Evolutionary conservation across 2,888 invertebrate species (phyloP).

Genomic region (Actias luna): DNA sequence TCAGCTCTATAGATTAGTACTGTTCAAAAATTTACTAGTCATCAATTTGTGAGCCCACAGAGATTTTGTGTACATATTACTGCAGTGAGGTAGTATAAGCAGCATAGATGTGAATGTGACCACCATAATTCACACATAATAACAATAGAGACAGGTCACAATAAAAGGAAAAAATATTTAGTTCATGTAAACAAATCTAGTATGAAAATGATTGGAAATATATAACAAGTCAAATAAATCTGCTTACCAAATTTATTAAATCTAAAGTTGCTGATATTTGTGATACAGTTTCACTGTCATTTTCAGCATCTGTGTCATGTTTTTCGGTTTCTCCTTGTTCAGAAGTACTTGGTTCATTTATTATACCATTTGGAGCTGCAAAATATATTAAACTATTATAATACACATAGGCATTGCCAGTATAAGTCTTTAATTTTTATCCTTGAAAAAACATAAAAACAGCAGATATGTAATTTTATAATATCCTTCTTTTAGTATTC

Average conservation of each 20-base stretch:
- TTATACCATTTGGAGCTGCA: conserved; percentile 61
- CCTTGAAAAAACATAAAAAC: neutral
- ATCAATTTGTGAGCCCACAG: too few species aligned
- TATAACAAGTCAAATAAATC: conserved; percentile 1
- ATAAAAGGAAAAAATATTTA: too few species aligned
- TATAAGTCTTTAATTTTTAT: neutral
- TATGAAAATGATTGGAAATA: too few species aligned
- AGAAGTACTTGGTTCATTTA: conserved; percentile 26
- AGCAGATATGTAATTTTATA: neutral
- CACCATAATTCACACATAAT: too few species aligned
- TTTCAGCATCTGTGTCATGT: conserved; percentile 53
- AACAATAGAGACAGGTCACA: too few species aligned
- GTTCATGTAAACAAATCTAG: too few species aligned
- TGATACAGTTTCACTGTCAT: conserved; percentile 63
- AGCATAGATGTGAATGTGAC: too few species aligned
- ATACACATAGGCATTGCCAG: neutral
- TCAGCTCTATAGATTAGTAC: too few species aligned
- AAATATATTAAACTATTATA: conserved; percentile 21
- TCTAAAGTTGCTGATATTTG: conserved; percentile 65
- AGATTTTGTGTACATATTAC: too few species aligned
- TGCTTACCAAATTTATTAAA: conserved; percentile 69
- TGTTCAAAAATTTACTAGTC: too few species aligned
- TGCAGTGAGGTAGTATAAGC: too few species aligned
- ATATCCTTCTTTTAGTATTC: too few species aligned
- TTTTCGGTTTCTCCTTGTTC: conserved; percentile 43